Evolutionary conservation across 2,888 invertebrate species (phyloP).

Genomic region (Erebia ligea): DNA sequence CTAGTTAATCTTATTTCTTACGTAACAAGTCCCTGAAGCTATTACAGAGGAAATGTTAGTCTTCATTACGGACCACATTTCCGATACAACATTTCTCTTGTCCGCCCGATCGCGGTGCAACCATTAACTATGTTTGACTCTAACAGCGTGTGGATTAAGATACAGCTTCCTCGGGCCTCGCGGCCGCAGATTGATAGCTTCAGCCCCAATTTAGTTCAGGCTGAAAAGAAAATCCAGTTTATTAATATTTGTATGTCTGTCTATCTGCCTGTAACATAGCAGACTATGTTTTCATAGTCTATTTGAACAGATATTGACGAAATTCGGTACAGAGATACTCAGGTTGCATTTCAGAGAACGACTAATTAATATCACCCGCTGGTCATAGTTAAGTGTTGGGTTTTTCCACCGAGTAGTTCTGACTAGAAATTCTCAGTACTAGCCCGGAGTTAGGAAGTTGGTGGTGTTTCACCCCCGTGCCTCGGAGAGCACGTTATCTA

Average conservation of each 20-base stretch:
- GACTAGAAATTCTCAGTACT: too few species aligned
- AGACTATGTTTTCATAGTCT: too few species aligned
- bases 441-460: too few species aligned
- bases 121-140: constrained; percentile 15
- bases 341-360: too few species aligned
- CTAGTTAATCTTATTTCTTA: constrained; percentile 7
- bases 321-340: too few species aligned
- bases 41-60: constrained; percentile 55
- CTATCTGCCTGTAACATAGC: too few species aligned
- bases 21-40: constrained; percentile 29
- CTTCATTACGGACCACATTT: constrained; percentile 56
- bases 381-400: too few species aligned
- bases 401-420: too few species aligned
- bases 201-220: neutral
- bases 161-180: neutral
- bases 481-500: too few species aligned
- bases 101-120: neutral
- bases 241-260: neutral
- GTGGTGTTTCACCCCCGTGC: too few species aligned
- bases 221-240: neutral
- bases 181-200: neutral
- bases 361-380: too few species aligned
- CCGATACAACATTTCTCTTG: constrained; percentile 15
- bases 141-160: constrained; percentile 15
- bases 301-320: too few species aligned